Evolutionary conservation across 2,113 vertebrate species (phyloP).

Genomic region (Triplophysa rosa): DNA sequence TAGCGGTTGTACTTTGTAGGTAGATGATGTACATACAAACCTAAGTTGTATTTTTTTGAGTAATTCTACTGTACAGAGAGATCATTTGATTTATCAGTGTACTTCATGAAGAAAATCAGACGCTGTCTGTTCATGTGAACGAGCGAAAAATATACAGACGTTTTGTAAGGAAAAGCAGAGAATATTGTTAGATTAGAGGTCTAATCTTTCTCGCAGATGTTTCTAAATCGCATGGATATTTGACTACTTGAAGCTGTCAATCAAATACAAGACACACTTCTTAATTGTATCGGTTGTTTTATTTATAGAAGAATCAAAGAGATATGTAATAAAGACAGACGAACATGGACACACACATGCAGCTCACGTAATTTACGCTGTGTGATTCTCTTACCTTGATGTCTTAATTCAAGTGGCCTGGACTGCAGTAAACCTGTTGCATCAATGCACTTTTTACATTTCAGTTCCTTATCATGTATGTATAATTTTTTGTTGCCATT

Average conservation of each 20-base stretch:
- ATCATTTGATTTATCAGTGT: slow-evolving; percentile 76
- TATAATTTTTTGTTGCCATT: slow-evolving; percentile 4
- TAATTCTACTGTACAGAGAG: slow-evolving; percentile 87
- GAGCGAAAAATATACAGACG: slow-evolving; percentile 77
- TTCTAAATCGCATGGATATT: slow-evolving; percentile 97
- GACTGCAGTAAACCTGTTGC: slow-evolving; percentile 72
- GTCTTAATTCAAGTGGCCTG: slow-evolving; percentile 59
- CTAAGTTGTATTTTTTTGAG: slow-evolving; percentile 83
- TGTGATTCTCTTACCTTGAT: slow-evolving; percentile 80
- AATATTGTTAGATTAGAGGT: slow-evolving; percentile 93
- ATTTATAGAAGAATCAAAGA: slow-evolving; percentile 74
- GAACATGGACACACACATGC: slow-evolving; percentile 76
- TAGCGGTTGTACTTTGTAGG: slow-evolving; percentile 94
- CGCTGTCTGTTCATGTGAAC: slow-evolving; percentile 70
- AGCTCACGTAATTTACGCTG: slow-evolving; percentile 70
- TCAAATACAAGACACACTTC: slow-evolving; percentile 80
- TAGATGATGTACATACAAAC: slow-evolving; percentile 89
- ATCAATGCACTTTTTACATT: not conserved
- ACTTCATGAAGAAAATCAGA: slow-evolving; percentile 72
- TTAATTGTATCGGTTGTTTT: slow-evolving; percentile 77
- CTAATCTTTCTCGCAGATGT: slow-evolving; percentile 88
- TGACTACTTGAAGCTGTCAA: slow-evolving; percentile 80
- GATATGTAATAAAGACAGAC: slow-evolving; percentile 77
- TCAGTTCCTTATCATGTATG: not conserved
- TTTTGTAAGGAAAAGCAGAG: slow-evolving; percentile 86